Conservation (phyloP, 2,797 vertebrate species). For the Paedocypris micromegethes region DNA sequence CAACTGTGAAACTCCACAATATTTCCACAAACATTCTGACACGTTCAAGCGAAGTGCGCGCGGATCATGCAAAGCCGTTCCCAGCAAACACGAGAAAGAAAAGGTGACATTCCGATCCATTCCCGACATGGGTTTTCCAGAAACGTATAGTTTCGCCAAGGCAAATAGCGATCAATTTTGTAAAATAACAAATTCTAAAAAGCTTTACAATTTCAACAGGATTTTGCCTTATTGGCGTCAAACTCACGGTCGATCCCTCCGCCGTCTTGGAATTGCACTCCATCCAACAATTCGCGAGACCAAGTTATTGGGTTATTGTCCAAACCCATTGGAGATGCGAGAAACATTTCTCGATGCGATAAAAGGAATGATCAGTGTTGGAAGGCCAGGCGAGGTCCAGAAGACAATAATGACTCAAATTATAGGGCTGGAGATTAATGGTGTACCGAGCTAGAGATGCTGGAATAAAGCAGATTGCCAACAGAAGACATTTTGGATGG, state of each 20-base stretch:
- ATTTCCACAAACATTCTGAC: slow-evolving; percentile 20
- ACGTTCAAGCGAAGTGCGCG: slow-evolving; percentile 43
- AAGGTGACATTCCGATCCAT: slow-evolving; percentile 30
- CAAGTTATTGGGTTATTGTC: too few species aligned
- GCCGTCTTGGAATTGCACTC: too few species aligned
- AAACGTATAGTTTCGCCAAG: slow-evolving; percentile 5
- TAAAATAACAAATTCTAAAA: too few species aligned
- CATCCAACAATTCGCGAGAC: too few species aligned
- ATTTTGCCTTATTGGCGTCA: too few species aligned
- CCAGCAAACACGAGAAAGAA: slow-evolving; percentile 37
- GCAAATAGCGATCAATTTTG: neutral
- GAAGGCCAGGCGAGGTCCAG: too few species aligned
- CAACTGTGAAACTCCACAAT: slow-evolving; percentile 10
- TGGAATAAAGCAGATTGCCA: neutral
- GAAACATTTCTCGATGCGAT: too few species aligned
- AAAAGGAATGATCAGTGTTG: too few species aligned
- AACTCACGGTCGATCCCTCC: too few species aligned
- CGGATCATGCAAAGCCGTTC: slow-evolving; percentile 46
- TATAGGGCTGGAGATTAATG: neutral
- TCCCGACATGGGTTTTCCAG: slow-evolving; percentile 18
- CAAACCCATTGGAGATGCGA: too few species aligned
- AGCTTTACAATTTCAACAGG: too few species aligned
- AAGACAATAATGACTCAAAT: too few species aligned
- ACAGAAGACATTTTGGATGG: neutral
- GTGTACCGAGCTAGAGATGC: neutral